Evolutionary conservation across 1,140 invertebrate species (phyloP), one percentile per base, ranked within the genome.

Genomic region (Helicorthomorpha holstii): DNA sequence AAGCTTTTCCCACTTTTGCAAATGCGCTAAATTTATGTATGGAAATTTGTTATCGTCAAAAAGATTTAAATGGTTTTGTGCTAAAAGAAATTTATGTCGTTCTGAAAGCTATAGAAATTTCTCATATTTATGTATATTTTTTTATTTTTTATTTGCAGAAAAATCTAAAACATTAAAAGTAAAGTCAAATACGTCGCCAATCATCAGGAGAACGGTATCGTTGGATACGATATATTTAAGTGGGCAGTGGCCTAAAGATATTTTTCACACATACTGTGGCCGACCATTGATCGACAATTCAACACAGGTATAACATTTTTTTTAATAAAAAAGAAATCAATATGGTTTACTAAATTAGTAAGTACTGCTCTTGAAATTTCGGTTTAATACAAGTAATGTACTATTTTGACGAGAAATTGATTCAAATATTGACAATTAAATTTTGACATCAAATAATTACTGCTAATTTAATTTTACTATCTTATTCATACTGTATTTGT

Each of bases 201-300:
- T 34, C 7, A 34, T 34, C 16, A 34, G 29, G 29, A 73, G 81
- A 50, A 83, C 81, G 56, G 81, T 81, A 46, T 84, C 81, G 14
- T 65, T 85, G 56, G 82, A 85, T 61, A 80, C 81, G 19, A 76
- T 85, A 55, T 82, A 83, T 64, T 70, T 83, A 50, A 78, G 79
- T 63, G 80, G 79, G 59, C 80, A 82, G 58, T 83, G 79, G 79
- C 79, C 80, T 46, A 73, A 78, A 58, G 81, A 83, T 59, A 76
- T 78, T 59, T 75, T 54, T 38, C 50, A 73, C 58, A 73, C 77
- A 54, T 76, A 80, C 64, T 73, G 74, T 58, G 76, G 73, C 53
- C 69, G 74, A 53, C 67, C 83, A 53, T 74, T 81, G 66, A 73
- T 84, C 38, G 79, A 85, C 64, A 83, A 83, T 70, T 76, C 81